These are phyloP conservation scores for Lepidurus couesii DNA, from an alignment of 1,140 invertebrate species.

Conservation along the genomic window DNA sequence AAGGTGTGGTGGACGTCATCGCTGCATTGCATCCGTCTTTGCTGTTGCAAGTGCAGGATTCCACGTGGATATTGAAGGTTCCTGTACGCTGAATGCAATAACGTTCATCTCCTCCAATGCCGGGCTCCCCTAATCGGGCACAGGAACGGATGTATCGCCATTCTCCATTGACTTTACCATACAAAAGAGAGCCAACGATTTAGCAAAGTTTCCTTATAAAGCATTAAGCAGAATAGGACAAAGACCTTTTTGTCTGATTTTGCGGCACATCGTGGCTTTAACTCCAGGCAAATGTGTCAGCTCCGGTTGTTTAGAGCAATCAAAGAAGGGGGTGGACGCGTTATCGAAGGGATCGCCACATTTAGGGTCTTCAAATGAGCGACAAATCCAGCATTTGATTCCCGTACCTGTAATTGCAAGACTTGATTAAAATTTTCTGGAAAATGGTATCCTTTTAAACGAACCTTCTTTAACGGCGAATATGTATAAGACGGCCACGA, in stretches of 20 bases:
- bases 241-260: constrained; percentile 84
- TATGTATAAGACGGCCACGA: constrained; percentile 30
- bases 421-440: background rate
- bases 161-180: constrained; percentile 68
- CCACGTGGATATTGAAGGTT: constrained; percentile 87
- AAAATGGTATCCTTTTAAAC: background rate
- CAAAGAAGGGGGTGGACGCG: constrained; percentile 73
- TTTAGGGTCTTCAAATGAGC: constrained; percentile 80
- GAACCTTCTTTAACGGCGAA: constrained; percentile 33
- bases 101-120: constrained; percentile 79
- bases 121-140: constrained; percentile 82
- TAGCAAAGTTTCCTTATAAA: constrained; percentile 29
- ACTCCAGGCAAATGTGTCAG: constrained; percentile 62
- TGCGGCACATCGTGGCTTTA: constrained; percentile 78
- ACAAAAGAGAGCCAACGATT: constrained; percentile 30
- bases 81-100: constrained; percentile 85
- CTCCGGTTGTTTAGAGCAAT: constrained; percentile 63
- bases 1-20: constrained; percentile 7
- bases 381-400: constrained; percentile 89
- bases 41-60: constrained; percentile 86
- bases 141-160: constrained; percentile 86
- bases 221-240: background rate
- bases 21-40: constrained; percentile 83
- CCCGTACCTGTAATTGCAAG: constrained; percentile 49
- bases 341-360: constrained; percentile 92